Percentiles rank a stretch among this genome's conserved stretches.
phyloP scores from a whole-genome alignment of 92 coral and sea anemone genomes.

The Paragorgia papillata region DNA sequence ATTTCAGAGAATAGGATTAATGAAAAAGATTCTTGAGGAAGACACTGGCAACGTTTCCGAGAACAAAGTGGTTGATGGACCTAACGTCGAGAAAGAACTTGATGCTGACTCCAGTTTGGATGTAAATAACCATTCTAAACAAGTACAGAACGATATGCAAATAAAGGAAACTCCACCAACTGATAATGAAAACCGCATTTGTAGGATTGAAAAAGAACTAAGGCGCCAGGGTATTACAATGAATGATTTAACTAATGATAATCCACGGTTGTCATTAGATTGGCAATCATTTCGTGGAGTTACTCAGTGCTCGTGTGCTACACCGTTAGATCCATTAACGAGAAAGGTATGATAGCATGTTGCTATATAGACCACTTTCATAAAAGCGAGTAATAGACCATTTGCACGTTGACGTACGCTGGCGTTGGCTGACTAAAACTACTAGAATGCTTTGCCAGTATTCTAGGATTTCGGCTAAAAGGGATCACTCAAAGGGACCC shows the following conservation, averaged over 20 bases:
- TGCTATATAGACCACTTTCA: no score
- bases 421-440: no score
- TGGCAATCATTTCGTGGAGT: slow-evolving; percentile 96
- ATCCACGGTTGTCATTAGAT: slow-evolving; percentile 82
- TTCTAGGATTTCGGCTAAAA: no score
- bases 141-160: slow-evolving; percentile 27
- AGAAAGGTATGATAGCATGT: slow-evolving; percentile 73
- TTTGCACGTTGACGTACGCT: no score
- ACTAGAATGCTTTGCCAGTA: no score
- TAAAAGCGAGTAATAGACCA: no score
- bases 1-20: slow-evolving; percentile 34
- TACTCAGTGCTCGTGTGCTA: slow-evolving; percentile 83
- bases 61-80: neutral
- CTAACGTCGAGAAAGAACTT: neutral
- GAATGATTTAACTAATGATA: slow-evolving; percentile 69
- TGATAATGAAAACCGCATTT: slow-evolving; percentile 15
- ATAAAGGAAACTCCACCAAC: slow-evolving; percentile 50
- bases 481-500: no score
- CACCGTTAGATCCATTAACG: slow-evolving; percentile 87
- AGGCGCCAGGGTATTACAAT: slow-evolving; percentile 82
- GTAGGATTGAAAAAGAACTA: slow-evolving; percentile 55
- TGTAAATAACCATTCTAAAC: slow-evolving; percentile 1
- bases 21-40: slow-evolving; percentile 28
- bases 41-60: neutral
- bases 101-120: neutral